Evolutionary conservation across 2,113 vertebrate genomes (phyloP).

Genomic region (Rhabdornis inornatus): DNA sequence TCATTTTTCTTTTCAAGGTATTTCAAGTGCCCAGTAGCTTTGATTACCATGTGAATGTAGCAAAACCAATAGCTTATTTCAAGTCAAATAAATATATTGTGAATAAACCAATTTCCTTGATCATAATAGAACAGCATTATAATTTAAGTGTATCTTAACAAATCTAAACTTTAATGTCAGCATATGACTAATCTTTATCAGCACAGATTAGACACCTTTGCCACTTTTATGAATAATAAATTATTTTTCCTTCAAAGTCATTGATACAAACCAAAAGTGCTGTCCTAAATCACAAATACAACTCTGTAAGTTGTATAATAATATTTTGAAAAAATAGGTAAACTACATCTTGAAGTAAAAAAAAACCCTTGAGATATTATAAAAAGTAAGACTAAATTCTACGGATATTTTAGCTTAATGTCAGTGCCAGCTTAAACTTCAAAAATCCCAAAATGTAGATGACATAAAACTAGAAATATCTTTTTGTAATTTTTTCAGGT

Average conservation of each 20-base stretch:
- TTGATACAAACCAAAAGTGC: background rate
- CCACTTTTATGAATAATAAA: background rate
- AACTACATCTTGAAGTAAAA: background rate
- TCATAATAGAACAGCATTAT: background rate
- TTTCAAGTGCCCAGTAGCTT: background rate
- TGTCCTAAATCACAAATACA: background rate
- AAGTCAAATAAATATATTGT: background rate
- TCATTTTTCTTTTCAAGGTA: background rate
- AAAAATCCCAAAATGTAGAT: background rate
- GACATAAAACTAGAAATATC: background rate
- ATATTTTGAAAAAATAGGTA: background rate
- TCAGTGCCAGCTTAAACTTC: background rate
- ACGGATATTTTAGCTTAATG: background rate
- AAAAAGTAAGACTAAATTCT: background rate
- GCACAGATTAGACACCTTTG: background rate
- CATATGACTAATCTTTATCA: background rate
- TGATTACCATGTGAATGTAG: background rate
- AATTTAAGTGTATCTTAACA: background rate
- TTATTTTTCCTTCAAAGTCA: background rate
- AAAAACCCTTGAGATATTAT: background rate
- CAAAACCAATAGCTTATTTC: background rate
- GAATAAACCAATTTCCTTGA: background rate
- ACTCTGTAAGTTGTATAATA: background rate
- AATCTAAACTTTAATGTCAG: background rate
- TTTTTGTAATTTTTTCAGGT: background rate